Evolutionary conservation across 1,140 invertebrate genomes (phyloP).

Genomic region (Drosophila malerkotliana): DNA sequence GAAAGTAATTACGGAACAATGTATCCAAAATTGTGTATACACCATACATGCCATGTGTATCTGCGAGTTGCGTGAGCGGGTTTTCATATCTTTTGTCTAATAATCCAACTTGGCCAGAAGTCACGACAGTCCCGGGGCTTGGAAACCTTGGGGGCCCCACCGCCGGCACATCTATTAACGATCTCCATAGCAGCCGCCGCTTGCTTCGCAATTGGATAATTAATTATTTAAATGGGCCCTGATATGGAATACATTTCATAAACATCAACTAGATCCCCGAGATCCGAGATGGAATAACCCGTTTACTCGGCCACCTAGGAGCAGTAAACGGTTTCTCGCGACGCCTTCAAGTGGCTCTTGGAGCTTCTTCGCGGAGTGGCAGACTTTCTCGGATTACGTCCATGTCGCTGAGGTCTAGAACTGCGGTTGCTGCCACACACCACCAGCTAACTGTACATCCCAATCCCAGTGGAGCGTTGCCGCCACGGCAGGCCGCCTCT

Average conservation of each 20-base stretch:
- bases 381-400: conserved; percentile 28
- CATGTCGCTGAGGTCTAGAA: conserved; percentile 9
- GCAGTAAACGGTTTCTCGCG: conserved; percentile 22
- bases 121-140: conserved; percentile 27
- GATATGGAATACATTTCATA: conserved; percentile 12
- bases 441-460: conserved; percentile 61
- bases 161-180: conserved; percentile 21
- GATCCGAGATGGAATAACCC: neutral
- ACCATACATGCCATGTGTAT: neutral
- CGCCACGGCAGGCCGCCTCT: conserved; percentile 27
- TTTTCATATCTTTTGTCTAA: conserved; percentile 26
- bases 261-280: conserved; percentile 11
- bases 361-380: neutral
- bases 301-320: conserved; percentile 5
- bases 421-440: conserved; percentile 39
- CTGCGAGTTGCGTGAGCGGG: conserved; percentile 39
- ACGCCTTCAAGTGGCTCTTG: neutral
- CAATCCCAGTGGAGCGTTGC: conserved; percentile 39
- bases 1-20: conserved; percentile 41
- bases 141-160: conserved; percentile 8
- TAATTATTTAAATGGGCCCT: conserved; percentile 54
- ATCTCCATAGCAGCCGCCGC: conserved; percentile 31
- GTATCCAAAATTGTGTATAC: conserved; percentile 34
- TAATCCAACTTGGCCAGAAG: conserved; percentile 18
- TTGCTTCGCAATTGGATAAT: conserved; percentile 57